These are phyloP conservation scores for Melanotaenia trifasciata DNA, from an alignment of 2,797 vertebrate genomes.

Conservation along the genomic window DNA sequence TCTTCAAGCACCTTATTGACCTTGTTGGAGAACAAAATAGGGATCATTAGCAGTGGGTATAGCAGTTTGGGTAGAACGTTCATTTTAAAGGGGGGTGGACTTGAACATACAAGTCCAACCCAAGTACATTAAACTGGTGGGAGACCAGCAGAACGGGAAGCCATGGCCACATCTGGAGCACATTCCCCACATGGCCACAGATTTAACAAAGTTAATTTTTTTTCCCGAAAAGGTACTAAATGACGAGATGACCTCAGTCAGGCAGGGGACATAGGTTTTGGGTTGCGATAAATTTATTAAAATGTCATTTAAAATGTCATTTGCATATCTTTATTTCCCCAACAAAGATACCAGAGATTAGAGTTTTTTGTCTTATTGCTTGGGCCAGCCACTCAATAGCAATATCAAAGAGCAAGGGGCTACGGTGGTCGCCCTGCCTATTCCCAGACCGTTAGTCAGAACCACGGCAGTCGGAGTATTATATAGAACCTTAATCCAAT, in stretches of 20 bases:
- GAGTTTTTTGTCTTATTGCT: background rate
- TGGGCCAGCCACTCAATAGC: background rate
- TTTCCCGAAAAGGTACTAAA: background rate
- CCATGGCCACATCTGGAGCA: background rate
- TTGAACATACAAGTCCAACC: background rate
- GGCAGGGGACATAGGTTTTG: background rate
- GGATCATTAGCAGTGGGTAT: no score
- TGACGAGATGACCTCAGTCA: background rate
- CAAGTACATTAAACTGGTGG: background rate
- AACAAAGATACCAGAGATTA: background rate
- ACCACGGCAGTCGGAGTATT: background rate
- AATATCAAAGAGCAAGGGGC: background rate
- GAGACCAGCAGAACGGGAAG: background rate
- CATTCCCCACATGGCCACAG: background rate
- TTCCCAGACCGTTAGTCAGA: background rate
- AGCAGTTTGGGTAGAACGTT: no score
- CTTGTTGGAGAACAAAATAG: no score
- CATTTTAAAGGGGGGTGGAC: no score
- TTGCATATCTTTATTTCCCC: background rate
- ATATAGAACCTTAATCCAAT: background rate
- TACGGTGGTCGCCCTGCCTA: background rate
- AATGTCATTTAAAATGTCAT: background rate
- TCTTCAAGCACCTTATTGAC: no score
- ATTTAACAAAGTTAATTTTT: background rate
- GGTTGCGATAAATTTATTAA: background rate